A percentile compares a stretch with the other conserved stretches of the same genome.
phyloP scores from a whole-genome alignment of 2,888 invertebrate species.

The Drosophila emarginata region DNA sequence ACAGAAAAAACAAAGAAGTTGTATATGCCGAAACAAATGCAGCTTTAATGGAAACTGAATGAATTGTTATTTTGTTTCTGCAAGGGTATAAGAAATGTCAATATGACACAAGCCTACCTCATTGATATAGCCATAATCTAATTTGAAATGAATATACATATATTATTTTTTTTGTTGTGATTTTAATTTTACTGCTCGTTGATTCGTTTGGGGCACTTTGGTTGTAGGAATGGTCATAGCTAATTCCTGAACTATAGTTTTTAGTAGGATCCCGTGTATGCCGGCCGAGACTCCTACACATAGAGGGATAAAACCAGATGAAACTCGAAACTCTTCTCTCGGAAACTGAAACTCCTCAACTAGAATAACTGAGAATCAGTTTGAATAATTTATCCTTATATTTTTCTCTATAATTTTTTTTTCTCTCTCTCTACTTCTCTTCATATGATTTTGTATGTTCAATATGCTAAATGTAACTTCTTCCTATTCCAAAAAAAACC shows the following conservation, averaged over 20 bases:
- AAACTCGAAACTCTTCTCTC: slow-evolving; percentile 18
- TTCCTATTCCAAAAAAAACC: slow-evolving; percentile 9
- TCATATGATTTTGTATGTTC: neutral
- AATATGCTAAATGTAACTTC: slow-evolving; percentile 14
- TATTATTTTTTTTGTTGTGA: slow-evolving; percentile 39
- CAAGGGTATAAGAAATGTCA: too few relatives aligned
- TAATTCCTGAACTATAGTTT: slow-evolving; percentile 82
- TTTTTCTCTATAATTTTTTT: neutral
- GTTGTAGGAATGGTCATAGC: slow-evolving; percentile 82
- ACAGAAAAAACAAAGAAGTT: too few relatives aligned
- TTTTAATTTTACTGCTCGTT: slow-evolving; percentile 31
- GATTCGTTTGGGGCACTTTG: slow-evolving; percentile 80
- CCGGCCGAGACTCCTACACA: slow-evolving; percentile 21
- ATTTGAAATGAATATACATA: slow-evolving; percentile 2
- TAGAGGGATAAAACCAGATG: slow-evolving; percentile 24
- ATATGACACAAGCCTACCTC: too few relatives aligned
- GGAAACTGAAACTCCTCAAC: slow-evolving; percentile 19
- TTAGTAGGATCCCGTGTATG: slow-evolving; percentile 62
- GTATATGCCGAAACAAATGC: too few relatives aligned
- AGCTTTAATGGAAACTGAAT: too few relatives aligned
- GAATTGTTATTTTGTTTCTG: too few relatives aligned
- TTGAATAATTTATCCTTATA: neutral
- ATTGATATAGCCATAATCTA: neutral
- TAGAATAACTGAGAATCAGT: slow-evolving; percentile 1
- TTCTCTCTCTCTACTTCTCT: neutral